Evolutionary conservation across 2,113 vertebrate genomes (phyloP).

Genomic region (Mastomys coucha): DNA sequence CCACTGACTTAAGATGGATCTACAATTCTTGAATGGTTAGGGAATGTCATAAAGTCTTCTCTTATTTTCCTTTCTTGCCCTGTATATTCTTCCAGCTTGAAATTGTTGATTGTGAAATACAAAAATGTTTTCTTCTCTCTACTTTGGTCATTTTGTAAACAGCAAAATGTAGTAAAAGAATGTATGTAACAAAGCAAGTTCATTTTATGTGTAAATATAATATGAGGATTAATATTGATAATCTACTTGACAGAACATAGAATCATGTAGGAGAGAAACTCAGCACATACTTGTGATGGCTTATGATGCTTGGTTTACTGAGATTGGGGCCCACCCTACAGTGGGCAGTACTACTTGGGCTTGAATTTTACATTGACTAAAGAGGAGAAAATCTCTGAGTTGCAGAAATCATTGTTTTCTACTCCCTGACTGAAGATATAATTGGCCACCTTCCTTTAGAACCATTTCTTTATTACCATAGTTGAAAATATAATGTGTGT

Average conservation of each 20-base stretch:
- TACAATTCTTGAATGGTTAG: neutral
- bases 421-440: neutral
- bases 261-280: too few species aligned
- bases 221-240: neutral
- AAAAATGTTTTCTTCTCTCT: neutral
- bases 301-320: neutral
- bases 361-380: neutral
- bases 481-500: neutral
- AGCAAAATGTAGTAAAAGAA: neutral
- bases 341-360: neutral
- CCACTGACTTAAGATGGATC: neutral
- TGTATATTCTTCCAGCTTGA: neutral
- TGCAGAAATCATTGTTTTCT: neutral
- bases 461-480: neutral
- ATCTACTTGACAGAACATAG: neutral
- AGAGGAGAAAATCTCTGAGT: too few species aligned
- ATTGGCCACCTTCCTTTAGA: neutral
- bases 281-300: too few species aligned
- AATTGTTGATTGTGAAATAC: neutral
- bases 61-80: neutral
- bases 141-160: neutral
- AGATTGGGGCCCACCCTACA: neutral
- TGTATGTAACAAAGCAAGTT: neutral
- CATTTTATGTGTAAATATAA: neutral
- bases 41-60: neutral